phyloP scores from a whole-genome alignment of 1,140 invertebrate genomes.

The Pogonomyrmex barbatus region DNA sequence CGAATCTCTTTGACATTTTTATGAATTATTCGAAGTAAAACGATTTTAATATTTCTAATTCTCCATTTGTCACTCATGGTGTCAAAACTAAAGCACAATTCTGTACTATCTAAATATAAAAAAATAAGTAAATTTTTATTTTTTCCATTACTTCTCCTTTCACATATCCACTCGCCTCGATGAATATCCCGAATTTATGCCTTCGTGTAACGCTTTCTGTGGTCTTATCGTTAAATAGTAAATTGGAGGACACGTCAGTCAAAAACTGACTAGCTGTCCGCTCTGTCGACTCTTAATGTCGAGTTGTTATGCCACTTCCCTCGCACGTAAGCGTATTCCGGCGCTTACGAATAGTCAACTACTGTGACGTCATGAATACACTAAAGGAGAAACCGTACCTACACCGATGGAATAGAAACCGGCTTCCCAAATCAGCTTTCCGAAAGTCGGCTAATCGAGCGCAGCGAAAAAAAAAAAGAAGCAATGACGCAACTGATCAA shows the following conservation, averaged over 20 bases:
- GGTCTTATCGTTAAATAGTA: conserved; percentile 47
- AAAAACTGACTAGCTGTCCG: conserved; percentile 44
- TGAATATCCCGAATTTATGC: neutral
- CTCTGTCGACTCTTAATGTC: conserved; percentile 21
- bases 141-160: neutral
- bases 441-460: neutral
- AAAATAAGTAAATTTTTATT: conserved; percentile 1
- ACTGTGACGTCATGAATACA: conserved; percentile 39
- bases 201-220: conserved; percentile 21
- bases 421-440: neutral
- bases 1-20: neutral
- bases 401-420: neutral
- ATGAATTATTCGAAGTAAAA: neutral
- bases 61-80: neutral
- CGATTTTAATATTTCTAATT: neutral
- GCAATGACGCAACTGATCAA: neutral
- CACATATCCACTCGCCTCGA: neutral
- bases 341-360: conserved; percentile 45
- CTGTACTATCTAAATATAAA: neutral
- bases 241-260: conserved; percentile 56
- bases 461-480: neutral
- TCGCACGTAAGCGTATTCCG: conserved; percentile 26
- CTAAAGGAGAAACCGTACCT: conserved; percentile 29
- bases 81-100: neutral
- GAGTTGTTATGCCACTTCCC: conserved; percentile 44